Evolutionary conservation across 1,140 invertebrate genomes (phyloP).

Genomic region (Penaeus indicus): DNA sequence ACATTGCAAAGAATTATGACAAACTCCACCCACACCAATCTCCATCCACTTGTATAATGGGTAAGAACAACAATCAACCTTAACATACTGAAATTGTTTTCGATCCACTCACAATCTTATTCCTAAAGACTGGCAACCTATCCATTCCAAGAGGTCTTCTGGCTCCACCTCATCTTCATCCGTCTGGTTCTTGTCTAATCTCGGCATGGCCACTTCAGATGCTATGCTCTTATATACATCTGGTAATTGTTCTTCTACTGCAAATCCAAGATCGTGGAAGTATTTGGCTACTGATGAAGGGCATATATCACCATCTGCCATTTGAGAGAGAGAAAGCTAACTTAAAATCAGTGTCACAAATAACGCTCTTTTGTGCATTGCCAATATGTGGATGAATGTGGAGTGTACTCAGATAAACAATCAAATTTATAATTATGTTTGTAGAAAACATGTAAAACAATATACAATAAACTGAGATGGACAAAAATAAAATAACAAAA

Average conservation of each 20-base stretch:
- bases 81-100: background rate
- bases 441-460: too few relatives aligned
- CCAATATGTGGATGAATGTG: too few relatives aligned
- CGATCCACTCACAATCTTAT: slow-evolving; percentile 39
- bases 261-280: slow-evolving; percentile 47
- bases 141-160: slow-evolving; percentile 47
- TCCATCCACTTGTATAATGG: too few relatives aligned
- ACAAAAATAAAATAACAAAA: too few relatives aligned
- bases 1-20: background rate
- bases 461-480: too few relatives aligned
- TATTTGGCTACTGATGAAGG: slow-evolving; percentile 55
- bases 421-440: too few relatives aligned
- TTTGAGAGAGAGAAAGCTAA: too few relatives aligned
- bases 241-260: slow-evolving; percentile 5
- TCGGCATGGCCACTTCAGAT: slow-evolving; percentile 18
- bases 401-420: too few relatives aligned
- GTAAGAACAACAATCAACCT: background rate
- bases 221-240: background rate
- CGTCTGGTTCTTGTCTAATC: background rate
- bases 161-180: slow-evolving; percentile 8
- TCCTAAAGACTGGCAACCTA: slow-evolving; percentile 48
- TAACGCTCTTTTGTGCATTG: too few relatives aligned
- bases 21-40: too few relatives aligned
- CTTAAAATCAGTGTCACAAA: too few relatives aligned
- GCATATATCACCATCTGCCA: slow-evolving; percentile 34